Conservation (phyloP, 2,888 invertebrate species). For the Drosophila pseudotalamancana region DNA sequence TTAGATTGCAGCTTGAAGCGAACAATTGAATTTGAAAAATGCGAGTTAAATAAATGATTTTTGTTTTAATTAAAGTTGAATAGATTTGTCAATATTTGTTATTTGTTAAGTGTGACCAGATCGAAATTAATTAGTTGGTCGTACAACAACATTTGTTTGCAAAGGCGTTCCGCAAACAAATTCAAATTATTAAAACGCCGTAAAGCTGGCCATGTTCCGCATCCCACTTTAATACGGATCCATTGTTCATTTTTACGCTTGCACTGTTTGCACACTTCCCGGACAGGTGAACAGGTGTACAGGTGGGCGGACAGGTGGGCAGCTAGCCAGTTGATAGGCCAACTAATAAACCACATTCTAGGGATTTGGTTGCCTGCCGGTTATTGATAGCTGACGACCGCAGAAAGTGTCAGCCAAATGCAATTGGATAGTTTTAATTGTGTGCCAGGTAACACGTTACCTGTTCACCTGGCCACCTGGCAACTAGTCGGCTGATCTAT, state of each 20-base stretch:
- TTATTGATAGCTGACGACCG: conserved; percentile 72
- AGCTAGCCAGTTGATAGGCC: background rate
- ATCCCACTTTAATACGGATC: background rate
- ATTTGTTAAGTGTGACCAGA: conserved; percentile 22
- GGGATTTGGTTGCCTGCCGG: conserved; percentile 60
- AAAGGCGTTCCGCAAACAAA: conserved; percentile 28
- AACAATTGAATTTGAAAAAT: conserved; percentile 16
- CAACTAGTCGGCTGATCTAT: conserved; percentile 64
- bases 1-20: background rate
- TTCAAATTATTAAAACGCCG: conserved; percentile 42
- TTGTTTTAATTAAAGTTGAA: conserved; percentile 62
- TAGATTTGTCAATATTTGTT: conserved; percentile 62
- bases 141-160: conserved; percentile 46
- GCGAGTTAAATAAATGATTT: conserved; percentile 22
- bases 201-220: background rate
- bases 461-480: too few species aligned
- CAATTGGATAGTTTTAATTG: conserved; percentile 69
- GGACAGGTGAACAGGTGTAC: background rate
- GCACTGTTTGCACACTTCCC: too few species aligned
- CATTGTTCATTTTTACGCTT: conserved; percentile 9
- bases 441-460: conserved; percentile 49
- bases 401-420: conserved; percentile 52
- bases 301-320: background rate
- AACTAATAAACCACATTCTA: conserved; percentile 61
- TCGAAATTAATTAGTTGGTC: conserved; percentile 51